Evolutionary conservation across 2,113 vertebrate genomes (phyloP).

Genomic region (Pomatorhinus ruficollis): DNA sequence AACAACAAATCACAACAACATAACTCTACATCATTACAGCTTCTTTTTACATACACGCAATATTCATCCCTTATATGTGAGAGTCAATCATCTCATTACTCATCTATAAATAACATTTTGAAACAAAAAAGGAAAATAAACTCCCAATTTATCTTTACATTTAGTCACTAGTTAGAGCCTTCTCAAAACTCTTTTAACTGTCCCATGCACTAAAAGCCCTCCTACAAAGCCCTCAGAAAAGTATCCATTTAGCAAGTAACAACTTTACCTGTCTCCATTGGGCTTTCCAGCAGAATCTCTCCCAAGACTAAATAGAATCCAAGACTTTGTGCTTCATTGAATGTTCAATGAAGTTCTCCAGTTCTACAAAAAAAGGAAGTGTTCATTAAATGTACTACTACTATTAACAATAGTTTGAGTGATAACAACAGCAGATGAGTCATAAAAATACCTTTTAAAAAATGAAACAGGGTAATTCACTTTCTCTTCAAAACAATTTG

Average conservation of each 20-base stretch:
- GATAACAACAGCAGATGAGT: not conserved
- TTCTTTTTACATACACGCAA: not conserved
- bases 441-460: not conserved
- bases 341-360: not conserved
- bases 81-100: not conserved
- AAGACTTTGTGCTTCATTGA: not conserved
- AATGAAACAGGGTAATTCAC: not conserved
- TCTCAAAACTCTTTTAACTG: not conserved
- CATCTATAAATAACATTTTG: not conserved
- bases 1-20: not conserved
- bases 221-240: not conserved
- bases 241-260: not conserved
- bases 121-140: not conserved
- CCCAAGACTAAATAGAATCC: not conserved
- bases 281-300: not conserved
- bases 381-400: not conserved
- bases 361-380: not conserved
- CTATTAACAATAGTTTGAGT: not conserved
- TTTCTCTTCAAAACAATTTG: not conserved
- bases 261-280: not conserved
- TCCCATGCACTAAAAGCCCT: not conserved
- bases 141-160: not conserved
- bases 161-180: not conserved
- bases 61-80: not conserved
- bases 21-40: not conserved